Base-by-base conservation (phyloP, 1,140 invertebrate species). In the Drosophila kepulauana region DNA sequence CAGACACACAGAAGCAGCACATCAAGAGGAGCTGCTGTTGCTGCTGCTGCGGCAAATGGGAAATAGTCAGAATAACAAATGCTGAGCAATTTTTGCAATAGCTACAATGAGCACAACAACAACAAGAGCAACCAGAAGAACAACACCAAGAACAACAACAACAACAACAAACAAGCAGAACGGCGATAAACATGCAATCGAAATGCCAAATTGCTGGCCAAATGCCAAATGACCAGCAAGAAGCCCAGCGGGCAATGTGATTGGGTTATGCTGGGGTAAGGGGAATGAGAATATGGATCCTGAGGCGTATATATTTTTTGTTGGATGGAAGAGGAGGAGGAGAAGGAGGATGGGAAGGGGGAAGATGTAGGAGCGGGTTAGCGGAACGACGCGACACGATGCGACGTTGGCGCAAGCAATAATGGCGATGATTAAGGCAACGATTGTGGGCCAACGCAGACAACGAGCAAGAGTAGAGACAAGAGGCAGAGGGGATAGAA, bases 131-230 rank as follows among this genome's bases (percentile, higher is more conserved):
- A 33, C 2, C 20, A 25, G 20, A 46, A 41, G 30, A 61, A 33
- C 3, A 63, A 16, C 15, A 51, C 30, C 25, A 61, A 61, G 5
- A 16, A 48, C 41, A 58, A 43, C 2, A 63, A 8, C 15, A 49
- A 49, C 30, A 49, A 49, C 30, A 62, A 62, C 8, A 20, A 49
- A 41, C 51, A 54, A 70, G 57, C 78, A 79, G 51, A 49, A 59
- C 54, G 52, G 57, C 75, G 70, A 70, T 82, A 70, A 82, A 71
- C 68, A 74, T 85, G 85, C 78, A 85, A 89, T 85, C 78, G 78
- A 88, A 88, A 89, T 85, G 86, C 81, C 85, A 90, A 89, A 81
- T 85, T 85, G 75, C 85, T 88, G 84, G 84, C 71, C 84, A 56
- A 85, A 75, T 78, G 84, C 84, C 84, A 88, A 88, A 89, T 88